phyloP scores from a whole-genome alignment of 2,113 vertebrate species.

The Plestiodon gilberti region DNA sequence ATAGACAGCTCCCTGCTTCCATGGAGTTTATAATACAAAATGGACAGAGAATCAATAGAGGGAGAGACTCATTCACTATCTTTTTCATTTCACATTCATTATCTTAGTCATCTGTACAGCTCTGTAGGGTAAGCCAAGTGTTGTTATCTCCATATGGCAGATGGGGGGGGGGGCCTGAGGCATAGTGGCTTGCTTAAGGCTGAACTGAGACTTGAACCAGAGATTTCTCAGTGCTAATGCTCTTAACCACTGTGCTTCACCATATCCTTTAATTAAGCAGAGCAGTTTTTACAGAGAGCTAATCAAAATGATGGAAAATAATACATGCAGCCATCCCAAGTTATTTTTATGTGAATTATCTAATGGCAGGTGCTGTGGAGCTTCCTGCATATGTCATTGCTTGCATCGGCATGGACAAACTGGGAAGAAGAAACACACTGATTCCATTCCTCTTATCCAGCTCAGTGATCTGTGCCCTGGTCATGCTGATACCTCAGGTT shows the following conservation, averaged over 20 bases:
- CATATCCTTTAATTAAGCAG: background rate
- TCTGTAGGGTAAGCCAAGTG: background rate
- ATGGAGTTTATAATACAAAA: too few relatives aligned
- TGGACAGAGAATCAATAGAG: too few relatives aligned
- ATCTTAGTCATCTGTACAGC: background rate
- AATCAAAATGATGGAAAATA: slow-evolving; percentile 28
- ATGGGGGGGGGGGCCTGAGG: background rate
- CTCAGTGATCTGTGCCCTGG: slow-evolving; percentile 81
- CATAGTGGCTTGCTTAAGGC: background rate
- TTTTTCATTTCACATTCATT: slow-evolving; percentile 1
- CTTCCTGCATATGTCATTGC: slow-evolving; percentile 87
- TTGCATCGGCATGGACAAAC: slow-evolving; percentile 85
- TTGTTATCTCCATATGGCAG: background rate
- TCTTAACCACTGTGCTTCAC: background rate
- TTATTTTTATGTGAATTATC: slow-evolving; percentile 39
- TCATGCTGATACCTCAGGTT: slow-evolving; percentile 87
- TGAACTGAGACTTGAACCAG: background rate
- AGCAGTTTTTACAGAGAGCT: slow-evolving; percentile 19
- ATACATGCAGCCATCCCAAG: slow-evolving; percentile 22
- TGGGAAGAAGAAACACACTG: slow-evolving; percentile 89
- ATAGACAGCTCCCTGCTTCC: too few relatives aligned
- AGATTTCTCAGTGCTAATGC: background rate
- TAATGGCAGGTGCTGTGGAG: slow-evolving; percentile 87
- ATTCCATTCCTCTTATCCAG: slow-evolving; percentile 83
- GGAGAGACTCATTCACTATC: too few relatives aligned